Evolutionary conservation across 2,113 vertebrate species (phyloP).

Genomic region (Lycaon pictus): DNA sequence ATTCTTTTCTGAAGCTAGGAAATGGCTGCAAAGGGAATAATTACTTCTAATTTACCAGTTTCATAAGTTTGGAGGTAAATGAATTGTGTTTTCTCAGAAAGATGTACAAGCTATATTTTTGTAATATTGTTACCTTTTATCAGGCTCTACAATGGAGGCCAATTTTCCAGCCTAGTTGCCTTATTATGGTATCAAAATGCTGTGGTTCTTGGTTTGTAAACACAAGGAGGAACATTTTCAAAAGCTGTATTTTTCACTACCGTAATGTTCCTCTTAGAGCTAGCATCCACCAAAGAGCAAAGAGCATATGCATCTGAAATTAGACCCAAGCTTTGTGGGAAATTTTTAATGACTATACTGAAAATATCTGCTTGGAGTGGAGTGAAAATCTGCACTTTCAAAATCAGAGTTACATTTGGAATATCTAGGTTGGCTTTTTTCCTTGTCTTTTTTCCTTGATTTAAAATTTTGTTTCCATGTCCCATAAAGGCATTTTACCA

Average conservation of each 20-base stretch:
- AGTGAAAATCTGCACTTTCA: background rate
- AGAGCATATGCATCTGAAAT: constrained; percentile 14
- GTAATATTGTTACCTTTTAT: constrained; percentile 60
- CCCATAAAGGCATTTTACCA: background rate
- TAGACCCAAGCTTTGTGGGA: background rate
- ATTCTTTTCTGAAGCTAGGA: constrained; percentile 66
- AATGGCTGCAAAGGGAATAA: constrained; percentile 65
- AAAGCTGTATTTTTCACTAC: constrained; percentile 41
- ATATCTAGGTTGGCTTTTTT: background rate
- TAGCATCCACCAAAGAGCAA: constrained; percentile 16
- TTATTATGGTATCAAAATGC: constrained; percentile 38
- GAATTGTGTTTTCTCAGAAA: constrained; percentile 53
- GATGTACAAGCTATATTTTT: background rate
- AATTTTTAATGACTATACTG: constrained; percentile 60
- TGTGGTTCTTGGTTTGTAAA: constrained; percentile 64
- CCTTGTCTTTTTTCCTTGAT: background rate
- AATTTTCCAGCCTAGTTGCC: constrained; percentile 52
- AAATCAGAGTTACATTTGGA: background rate
- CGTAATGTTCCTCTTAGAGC: constrained; percentile 13
- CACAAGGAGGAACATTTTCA: constrained; percentile 55
- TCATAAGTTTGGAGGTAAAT: constrained; percentile 40
- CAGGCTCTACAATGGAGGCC: constrained; percentile 37
- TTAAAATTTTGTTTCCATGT: background rate
- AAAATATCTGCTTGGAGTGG: background rate
- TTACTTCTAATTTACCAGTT: constrained; percentile 63